Conservation (phyloP, 1,140 invertebrate species). For the Panulirus ornatus region DNA sequence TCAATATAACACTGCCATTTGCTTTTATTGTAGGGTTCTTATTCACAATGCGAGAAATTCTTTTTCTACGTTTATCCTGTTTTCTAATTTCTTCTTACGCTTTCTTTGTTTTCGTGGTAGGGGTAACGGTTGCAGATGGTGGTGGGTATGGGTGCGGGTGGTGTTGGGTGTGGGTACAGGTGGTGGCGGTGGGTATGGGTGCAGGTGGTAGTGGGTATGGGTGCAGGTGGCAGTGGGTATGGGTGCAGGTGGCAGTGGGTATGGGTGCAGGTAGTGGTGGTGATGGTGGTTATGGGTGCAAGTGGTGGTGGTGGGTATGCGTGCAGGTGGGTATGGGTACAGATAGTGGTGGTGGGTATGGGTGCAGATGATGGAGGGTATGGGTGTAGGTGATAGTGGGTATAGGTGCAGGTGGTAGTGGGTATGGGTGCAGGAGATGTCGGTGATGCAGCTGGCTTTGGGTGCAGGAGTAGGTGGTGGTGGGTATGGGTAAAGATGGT, state of each 20-base stretch:
- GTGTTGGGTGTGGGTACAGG: not conserved
- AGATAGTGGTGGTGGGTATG: not conserved
- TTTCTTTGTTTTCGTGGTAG: not conserved
- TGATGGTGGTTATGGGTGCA: too few species aligned
- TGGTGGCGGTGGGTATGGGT: not conserved
- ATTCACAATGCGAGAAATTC: too few species aligned
- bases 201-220: not conserved
- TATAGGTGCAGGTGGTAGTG: not conserved
- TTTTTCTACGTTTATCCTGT: too few species aligned
- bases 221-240: not conserved
- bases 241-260: not conserved
- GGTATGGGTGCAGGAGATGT: not conserved
- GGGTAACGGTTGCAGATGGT: not conserved
- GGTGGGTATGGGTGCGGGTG: not conserved
- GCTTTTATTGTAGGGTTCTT: too few species aligned
- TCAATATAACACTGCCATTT: too few species aligned
- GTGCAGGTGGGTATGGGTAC: too few species aligned
- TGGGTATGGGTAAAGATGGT: not conserved
- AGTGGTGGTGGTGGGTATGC: too few species aligned
- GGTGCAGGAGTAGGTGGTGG: not conserved
- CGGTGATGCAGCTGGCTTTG: not conserved
- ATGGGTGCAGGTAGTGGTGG: not conserved
- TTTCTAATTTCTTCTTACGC: too few species aligned
- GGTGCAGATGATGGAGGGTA: not conserved
- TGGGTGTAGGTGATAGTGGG: not conserved